Conservation (phyloP, 2,888 invertebrate genomes). For the Choristoneura rosaceana region DNA sequence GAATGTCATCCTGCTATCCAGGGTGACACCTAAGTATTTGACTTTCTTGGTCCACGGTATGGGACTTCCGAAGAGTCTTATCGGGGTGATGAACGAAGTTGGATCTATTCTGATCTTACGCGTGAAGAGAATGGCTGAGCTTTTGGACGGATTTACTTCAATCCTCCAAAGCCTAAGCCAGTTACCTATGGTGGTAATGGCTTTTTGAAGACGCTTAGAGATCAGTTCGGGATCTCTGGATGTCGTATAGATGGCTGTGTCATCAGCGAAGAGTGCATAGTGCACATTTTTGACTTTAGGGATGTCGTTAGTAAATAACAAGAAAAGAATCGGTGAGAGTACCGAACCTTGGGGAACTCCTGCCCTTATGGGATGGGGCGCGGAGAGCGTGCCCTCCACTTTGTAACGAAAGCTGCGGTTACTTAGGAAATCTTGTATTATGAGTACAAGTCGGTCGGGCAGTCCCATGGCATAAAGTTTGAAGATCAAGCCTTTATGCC, state of each 20-base stretch:
- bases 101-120: accelerated
- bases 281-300: background rate
- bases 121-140: background rate
- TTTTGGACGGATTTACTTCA: slow-evolving; percentile 15
- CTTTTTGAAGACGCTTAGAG: background rate
- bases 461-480: slow-evolving; percentile 11
- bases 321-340: background rate
- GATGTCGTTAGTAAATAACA: slow-evolving; percentile 20
- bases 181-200: background rate
- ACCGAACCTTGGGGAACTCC: slow-evolving; percentile 25
- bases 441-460: slow-evolving; percentile 1
- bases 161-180: slow-evolving; percentile 18
- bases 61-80: background rate
- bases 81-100: accelerated
- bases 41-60: background rate
- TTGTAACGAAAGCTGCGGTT: slow-evolving; percentile 2
- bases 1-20: background rate
- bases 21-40: slow-evolving; percentile 11
- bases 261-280: slow-evolving; percentile 12
- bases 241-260: background rate
- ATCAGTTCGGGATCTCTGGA: background rate
- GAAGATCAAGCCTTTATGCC: too few species aligned
- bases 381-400: slow-evolving; percentile 13
- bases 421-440: slow-evolving; percentile 1
- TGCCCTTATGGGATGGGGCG: background rate